These are phyloP conservation scores for Limulus polyphemus DNA, from an alignment of 2,888 invertebrate genomes.

Conservation along the genomic window DNA sequence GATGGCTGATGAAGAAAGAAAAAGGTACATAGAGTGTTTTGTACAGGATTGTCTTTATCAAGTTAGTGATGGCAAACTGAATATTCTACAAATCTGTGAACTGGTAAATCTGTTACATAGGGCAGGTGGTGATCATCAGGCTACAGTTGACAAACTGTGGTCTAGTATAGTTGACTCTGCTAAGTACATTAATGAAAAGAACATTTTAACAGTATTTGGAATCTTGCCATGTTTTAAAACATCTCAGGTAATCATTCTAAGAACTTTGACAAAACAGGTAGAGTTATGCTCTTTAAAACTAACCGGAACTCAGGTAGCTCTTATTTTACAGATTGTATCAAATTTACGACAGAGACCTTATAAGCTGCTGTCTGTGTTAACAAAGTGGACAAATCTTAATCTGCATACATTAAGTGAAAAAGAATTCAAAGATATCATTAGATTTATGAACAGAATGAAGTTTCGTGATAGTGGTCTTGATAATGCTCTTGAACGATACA, in stretches of 20 bases:
- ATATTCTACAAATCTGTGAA: slow-evolving; percentile 47
- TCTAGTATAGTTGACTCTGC: slow-evolving; percentile 48
- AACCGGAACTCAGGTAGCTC: slow-evolving; percentile 29
- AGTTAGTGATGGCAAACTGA: slow-evolving; percentile 48
- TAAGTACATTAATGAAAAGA: slow-evolving; percentile 45
- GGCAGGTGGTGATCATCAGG: slow-evolving; percentile 39
- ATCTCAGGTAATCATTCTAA: slow-evolving; percentile 47
- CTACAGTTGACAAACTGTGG: slow-evolving; percentile 52
- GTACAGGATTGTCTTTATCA: slow-evolving; percentile 50
- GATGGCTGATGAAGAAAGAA: slow-evolving; percentile 36
- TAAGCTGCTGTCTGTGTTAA: slow-evolving; percentile 34
- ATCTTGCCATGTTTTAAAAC: slow-evolving; percentile 46
- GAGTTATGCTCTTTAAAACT: slow-evolving; percentile 45
- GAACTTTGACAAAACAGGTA: slow-evolving; percentile 48
- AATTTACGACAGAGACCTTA: slow-evolving; percentile 28
- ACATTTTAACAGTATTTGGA: slow-evolving; percentile 47
- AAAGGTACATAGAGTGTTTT: slow-evolving; percentile 36
- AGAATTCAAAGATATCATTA: slow-evolving; percentile 40
- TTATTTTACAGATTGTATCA: slow-evolving; percentile 29
- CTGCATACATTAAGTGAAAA: slow-evolving; percentile 49
- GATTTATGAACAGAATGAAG: slow-evolving; percentile 44
- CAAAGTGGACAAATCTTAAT: slow-evolving; percentile 48
- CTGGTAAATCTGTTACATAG: slow-evolving; percentile 45
- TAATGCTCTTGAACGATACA: slow-evolving; percentile 48
- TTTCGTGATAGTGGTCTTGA: slow-evolving; percentile 47